phyloP scores from a whole-genome alignment of 2,113 vertebrate genomes.

The Lagopus muta region DNA sequence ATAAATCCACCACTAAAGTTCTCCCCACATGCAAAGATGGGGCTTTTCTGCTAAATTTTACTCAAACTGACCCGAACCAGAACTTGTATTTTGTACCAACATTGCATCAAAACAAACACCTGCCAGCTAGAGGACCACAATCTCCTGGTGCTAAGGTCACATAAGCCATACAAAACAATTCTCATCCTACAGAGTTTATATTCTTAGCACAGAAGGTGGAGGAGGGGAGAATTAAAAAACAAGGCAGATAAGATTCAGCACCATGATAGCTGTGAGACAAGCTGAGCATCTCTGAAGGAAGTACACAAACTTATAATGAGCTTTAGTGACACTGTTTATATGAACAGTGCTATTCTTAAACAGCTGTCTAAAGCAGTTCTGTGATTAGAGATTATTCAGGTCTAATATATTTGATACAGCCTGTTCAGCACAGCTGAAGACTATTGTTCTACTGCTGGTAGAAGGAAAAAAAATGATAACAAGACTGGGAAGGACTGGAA shows the following conservation, averaged over 20 bases:
- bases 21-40: neutral
- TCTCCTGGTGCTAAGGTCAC: neutral
- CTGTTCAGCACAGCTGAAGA: neutral
- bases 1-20: neutral
- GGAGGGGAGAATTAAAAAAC: neutral
- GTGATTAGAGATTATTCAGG: neutral
- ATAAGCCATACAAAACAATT: neutral
- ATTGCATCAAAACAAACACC: neutral
- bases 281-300: neutral
- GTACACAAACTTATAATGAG: neutral
- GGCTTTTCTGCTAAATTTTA: neutral
- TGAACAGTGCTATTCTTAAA: neutral
- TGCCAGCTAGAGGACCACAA: neutral
- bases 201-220: neutral
- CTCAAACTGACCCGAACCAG: neutral
- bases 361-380: neutral
- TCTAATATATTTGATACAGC: neutral
- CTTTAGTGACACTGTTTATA: neutral
- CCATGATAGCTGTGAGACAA: neutral
- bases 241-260: neutral
- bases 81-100: neutral
- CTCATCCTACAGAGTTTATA: fast-evolving
- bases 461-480: neutral
- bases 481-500: neutral
- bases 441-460: neutral